Evolutionary conservation across 2,797 vertebrate genomes (phyloP), one percentile per base, ranked within the genome.

Genomic region (Myotis pilosus): DNA sequence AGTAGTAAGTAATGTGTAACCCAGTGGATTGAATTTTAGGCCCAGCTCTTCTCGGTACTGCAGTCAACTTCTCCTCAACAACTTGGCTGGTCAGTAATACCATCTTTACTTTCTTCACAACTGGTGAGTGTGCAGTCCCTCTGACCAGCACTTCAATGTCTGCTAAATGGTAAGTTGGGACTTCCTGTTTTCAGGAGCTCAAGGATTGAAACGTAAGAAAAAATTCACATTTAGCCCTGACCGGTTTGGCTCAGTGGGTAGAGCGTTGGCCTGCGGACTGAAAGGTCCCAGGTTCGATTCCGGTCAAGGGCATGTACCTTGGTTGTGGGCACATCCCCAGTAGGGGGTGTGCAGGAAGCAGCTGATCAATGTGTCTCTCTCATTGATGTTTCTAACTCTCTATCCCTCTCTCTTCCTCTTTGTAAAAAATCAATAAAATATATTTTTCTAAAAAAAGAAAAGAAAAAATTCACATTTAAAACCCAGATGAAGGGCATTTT

Each of bases 41-140:
- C 98, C 99, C 2, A 98, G 96, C 72, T 99, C 99, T 0, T 98
- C 98, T 2, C 98, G 97, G 93, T 99, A 98, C 96, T 99, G 99
- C 97, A 96, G 97, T 57, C 98, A 99, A 87, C 98, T 99, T 74
- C 98, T 99, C 53, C 98, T 99, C 62, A 97, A 97, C 97, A 99
- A 99, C 96, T 96, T 99, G 89, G 98, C 98, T 2, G 97, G 96
- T 36, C 36, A 3, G 36, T 36, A 98, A 97, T 38, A 98, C 99
- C 8, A 96, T 98, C 91, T 97, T 99, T 53, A 99, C 98, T 2
- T 98, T 99, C 87, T 86, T 99, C 47, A 97, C 99, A n/a, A 98
- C 97, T 85, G 99, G 99, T 99, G 96, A 95, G 97, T 75, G 28
- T 28, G 30, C 6, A 11, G 13, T 53, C 19, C 23, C 20, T 47